Conservation (phyloP, 2,113 vertebrate species). For the Bos javanicus region DNA sequence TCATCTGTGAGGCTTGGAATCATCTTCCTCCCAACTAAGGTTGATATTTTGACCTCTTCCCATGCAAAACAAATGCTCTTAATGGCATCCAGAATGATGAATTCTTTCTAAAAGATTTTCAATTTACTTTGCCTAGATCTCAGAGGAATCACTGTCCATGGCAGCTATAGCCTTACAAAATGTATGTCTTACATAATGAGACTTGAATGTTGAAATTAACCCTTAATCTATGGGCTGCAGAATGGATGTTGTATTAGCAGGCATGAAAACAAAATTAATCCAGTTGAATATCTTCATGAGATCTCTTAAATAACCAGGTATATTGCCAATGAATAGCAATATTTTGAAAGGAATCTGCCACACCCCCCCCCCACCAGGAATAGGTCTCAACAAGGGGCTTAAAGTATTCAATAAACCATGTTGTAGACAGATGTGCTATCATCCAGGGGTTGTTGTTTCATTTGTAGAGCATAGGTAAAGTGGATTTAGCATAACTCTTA, state of each 20-base stretch:
- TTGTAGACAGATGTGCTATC: not conserved
- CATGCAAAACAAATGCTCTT: not conserved
- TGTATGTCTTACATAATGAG: not conserved
- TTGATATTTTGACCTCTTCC: not conserved
- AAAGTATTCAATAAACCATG: not conserved
- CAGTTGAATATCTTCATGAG: not conserved
- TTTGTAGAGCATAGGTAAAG: not conserved
- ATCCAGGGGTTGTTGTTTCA: not conserved
- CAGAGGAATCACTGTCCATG: not conserved
- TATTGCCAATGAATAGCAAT: not conserved
- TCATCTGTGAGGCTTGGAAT: not conserved
- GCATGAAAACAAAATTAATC: not conserved
- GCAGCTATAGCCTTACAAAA: not conserved
- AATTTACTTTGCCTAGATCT: not conserved
- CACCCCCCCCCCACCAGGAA: fast-evolving
- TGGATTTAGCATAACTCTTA: not conserved
- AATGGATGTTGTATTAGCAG: not conserved
- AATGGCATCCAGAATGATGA: not conserved
- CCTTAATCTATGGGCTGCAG: not conserved
- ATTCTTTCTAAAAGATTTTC: not conserved
- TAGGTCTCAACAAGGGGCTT: not conserved
- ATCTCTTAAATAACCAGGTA: not conserved
- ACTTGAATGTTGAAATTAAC: not conserved
- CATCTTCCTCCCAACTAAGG: not conserved
- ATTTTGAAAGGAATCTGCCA: not conserved